Evolutionary conservation across 1,140 invertebrate genomes (phyloP).

Genomic region (Antheraea pernyi): DNA sequence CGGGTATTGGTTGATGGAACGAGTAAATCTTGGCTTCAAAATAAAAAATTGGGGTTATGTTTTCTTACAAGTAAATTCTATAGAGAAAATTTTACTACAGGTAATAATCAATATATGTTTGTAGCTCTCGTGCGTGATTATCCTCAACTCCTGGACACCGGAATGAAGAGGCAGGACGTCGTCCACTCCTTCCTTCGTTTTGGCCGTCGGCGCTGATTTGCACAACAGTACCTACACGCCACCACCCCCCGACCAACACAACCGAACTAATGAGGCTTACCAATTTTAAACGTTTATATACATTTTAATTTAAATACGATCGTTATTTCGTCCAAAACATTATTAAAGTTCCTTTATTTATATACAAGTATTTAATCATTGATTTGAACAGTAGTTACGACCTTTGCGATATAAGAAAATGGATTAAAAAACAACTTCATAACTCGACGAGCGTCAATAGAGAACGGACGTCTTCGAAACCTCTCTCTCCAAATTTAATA

Average conservation of each 20-base stretch:
- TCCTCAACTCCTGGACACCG: slow-evolving; percentile 79
- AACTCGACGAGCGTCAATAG: slow-evolving; percentile 21
- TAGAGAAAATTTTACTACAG: neutral
- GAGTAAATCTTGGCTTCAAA: no score
- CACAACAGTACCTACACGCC: slow-evolving; percentile 21
- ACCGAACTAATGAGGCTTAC: slow-evolving; percentile 30
- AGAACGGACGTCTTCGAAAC: slow-evolving; percentile 33
- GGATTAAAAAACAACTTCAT: slow-evolving; percentile 20
- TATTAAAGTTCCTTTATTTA: slow-evolving; percentile 47
- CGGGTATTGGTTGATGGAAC: no score
- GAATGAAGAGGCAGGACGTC: slow-evolving; percentile 88
- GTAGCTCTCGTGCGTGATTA: slow-evolving; percentile 73
- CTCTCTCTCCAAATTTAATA: slow-evolving; percentile 50
- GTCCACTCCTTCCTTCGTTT: slow-evolving; percentile 91
- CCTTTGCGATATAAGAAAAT: slow-evolving; percentile 22
- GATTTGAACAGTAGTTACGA: slow-evolving; percentile 30
- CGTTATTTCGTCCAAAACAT: slow-evolving; percentile 69
- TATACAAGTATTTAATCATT: slow-evolving; percentile 1
- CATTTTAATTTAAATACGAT: slow-evolving; percentile 23
- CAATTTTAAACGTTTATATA: slow-evolving; percentile 22
- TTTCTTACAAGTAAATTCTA: no score
- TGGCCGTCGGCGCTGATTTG: slow-evolving; percentile 81
- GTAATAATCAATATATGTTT: neutral
- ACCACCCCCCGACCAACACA: slow-evolving; percentile 18
- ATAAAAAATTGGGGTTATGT: no score